Evolutionary conservation across 1,140 invertebrate genomes (phyloP), one percentile per base, ranked within the genome.

Genomic region (Pinna nobilis): DNA sequence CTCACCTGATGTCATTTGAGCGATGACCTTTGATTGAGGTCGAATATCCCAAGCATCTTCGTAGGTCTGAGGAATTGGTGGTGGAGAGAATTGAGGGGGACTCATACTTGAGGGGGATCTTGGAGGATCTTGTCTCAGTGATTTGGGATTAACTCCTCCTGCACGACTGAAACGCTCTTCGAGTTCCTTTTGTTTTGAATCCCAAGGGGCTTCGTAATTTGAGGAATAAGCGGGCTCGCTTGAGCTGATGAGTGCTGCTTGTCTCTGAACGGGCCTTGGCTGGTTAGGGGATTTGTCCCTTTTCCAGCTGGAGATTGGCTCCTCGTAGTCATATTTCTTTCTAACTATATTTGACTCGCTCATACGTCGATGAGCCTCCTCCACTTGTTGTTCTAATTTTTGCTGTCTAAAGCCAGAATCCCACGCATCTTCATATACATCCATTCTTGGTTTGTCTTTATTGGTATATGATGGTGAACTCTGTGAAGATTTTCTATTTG

Each of bases 1-100:
- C n/a, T n/a, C n/a, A n/a, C n/a, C n/a, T n/a, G 35, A 63, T 2
- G 15, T 92, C 91, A 59, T 82, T 81, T 32, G 32, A 35, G 33
- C 23, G 28, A 53, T 67, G 50, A 53, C 28, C 33, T 37, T 33
- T n/a, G 61, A 28, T 41, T 33, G 25, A 33, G 33, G 57, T 68
- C 60, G 72, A 28, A 71, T 39, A 55, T 82, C 81, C 78, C 78
- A 82, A 3, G 81, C 66, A 57, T 80, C 72, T 65, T 80, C 81
- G 50, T 77, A 82, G 7, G 65, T 74, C 51, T 64, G 65, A 11
- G 73, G 66, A 5, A 44, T 65, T n/a, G 65, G 67, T 15, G 61
- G 53, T 28, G 67, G 51, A 37, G 25, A 30, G 37, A 68, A 70
- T 61, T 66, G 44, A 3, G 53, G 66, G 30, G 49, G 63, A 20